Evolutionary conservation across 2,888 invertebrate species (phyloP).

Genomic region (Galeruca laticollis): DNA sequence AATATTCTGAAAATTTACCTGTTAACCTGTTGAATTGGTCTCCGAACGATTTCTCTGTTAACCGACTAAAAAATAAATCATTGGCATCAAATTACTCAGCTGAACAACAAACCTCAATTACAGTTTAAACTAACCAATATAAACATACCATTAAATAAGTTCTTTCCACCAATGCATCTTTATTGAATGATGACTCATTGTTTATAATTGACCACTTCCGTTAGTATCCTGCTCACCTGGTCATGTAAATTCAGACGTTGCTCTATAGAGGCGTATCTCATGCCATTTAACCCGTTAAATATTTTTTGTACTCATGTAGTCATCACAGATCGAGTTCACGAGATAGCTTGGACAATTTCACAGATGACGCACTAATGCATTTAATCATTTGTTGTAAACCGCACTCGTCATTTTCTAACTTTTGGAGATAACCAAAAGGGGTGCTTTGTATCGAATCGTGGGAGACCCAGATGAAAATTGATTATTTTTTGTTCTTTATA

Average conservation of each 20-base stretch:
- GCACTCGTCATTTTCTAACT: constrained; percentile 5
- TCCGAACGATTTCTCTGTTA: background rate
- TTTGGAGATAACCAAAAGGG: background rate
- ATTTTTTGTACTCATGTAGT: constrained; percentile 20
- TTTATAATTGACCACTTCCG: constrained; percentile 61
- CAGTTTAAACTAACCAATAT: constrained; percentile 14
- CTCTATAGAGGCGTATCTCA: constrained; percentile 30
- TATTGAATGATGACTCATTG: constrained; percentile 57
- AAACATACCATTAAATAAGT: constrained; percentile 26
- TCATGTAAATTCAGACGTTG: constrained; percentile 49
- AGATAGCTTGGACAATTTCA: constrained; percentile 26
- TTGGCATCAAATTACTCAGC: background rate
- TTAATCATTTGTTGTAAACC: constrained; percentile 5
- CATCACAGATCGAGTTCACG: constrained; percentile 17
- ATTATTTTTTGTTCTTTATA: background rate
- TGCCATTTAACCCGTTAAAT: constrained; percentile 25
- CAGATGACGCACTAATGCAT: constrained; percentile 25
- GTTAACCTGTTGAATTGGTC: background rate
- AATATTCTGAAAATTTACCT: no score
- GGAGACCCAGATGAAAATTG: background rate
- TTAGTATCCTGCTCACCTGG: constrained; percentile 55
- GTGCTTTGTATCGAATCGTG: constrained; percentile 5
- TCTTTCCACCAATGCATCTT: constrained; percentile 34
- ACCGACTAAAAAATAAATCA: background rate
- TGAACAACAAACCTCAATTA: background rate